Evolutionary conservation across 2,888 invertebrate species (phyloP), one percentile per base, ranked within the genome.

Genomic region (Ceraclea dissimilis): DNA sequence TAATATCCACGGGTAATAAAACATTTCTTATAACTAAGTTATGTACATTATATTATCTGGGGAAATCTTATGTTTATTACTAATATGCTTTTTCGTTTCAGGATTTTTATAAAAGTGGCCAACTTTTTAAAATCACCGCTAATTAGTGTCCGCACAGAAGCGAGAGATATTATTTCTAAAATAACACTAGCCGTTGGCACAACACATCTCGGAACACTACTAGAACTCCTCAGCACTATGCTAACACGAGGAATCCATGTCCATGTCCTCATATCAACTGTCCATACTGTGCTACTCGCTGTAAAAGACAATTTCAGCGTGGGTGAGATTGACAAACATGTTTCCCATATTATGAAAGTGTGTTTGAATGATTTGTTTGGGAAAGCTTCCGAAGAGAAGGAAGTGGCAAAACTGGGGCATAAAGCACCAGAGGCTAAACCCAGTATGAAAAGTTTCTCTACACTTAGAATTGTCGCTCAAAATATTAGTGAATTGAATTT

Each of bases 341-440:
- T 95, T 20, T 74, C 83, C 52, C 85, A 84, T 59, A 83, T 97
- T 51, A 72, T 93, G 13, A 84, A 90, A 68, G 88, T 95, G 4
- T 93, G 93, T 63, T 82, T 85, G 46, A 85, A 88, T 59, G 97
- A 98, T 71, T 77, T 97, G 39, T 97, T 97, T 68, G 94, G 94
- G 0, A 79, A 82, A 13, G 76, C 89, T 2, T 85, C 89, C 0
- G 95, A 95, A 67, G 97, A 98, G 71, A 97, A 96, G 70, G 92
- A 95, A 72, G 84, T 96, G 0, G 82, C 83, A 0, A 90, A 90
- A 67, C 84, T 97, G 21, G 84, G 84, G 5, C 82, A 83, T 11
- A 92, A 92, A 69, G 83, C 86, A 1, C 84, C 87, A 0, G 91
- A 92, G 75, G 91, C 91, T 0, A 88, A 87, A 67, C 83, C 86